Evolutionary conservation across 2,113 vertebrate genomes (phyloP).

Genomic region (Malurus cyaneus): DNA sequence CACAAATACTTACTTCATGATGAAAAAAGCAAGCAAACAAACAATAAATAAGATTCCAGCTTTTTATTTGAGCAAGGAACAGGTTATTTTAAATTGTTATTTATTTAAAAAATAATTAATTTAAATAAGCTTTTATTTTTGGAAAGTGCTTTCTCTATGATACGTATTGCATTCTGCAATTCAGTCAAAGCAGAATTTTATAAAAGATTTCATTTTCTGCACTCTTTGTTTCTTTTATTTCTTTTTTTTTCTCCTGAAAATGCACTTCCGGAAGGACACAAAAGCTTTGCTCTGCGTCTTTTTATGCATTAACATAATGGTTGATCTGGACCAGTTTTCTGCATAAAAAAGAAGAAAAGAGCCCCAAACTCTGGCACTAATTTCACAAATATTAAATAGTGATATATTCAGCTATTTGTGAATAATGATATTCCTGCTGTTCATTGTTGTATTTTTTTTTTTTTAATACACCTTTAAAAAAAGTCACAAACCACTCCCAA

Average conservation of each 20-base stretch:
- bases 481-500: rapidly evolving
- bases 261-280: not conserved
- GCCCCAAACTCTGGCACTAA: not conserved
- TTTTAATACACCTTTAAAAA: not conserved
- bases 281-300: not conserved
- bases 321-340: not conserved
- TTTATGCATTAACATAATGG: not conserved
- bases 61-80: not conserved
- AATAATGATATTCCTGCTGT: not conserved
- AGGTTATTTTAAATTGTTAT: not conserved
- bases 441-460: not conserved
- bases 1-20: not conserved
- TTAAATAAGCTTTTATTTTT: not conserved
- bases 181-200: not conserved
- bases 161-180: not conserved
- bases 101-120: not conserved
- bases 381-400: not conserved
- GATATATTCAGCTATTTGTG: not conserved
- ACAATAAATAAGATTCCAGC: not conserved
- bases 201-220: not conserved
- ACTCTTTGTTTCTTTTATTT: not conserved
- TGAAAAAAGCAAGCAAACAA: not conserved
- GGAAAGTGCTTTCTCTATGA: not conserved
- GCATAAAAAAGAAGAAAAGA: not conserved
- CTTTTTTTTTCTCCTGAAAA: not conserved